Evolutionary conservation across 1,140 invertebrate genomes (phyloP).

Genomic region (Dinothrombium tinctorium): DNA sequence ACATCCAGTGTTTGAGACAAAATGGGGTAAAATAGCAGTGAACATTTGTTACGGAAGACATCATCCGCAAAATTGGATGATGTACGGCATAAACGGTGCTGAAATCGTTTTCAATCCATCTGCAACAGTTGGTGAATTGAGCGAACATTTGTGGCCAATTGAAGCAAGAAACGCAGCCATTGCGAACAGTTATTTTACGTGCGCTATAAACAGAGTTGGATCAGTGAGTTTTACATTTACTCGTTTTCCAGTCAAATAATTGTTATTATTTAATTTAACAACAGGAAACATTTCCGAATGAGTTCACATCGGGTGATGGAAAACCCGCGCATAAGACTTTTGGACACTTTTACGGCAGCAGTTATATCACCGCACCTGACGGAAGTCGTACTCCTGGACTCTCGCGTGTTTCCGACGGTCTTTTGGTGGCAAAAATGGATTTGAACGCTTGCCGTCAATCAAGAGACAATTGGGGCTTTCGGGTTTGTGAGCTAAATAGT

Average conservation of each 20-base stretch:
- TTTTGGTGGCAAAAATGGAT: slow-evolving; percentile 76
- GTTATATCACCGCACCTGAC: slow-evolving; percentile 80
- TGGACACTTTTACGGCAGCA: slow-evolving; percentile 92
- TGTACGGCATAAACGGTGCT: slow-evolving; percentile 73
- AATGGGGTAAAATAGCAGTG: slow-evolving; percentile 54
- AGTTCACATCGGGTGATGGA: slow-evolving; percentile 85
- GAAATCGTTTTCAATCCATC: slow-evolving; percentile 54
- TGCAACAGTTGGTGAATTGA: slow-evolving; percentile 58
- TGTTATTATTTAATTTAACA: background rate
- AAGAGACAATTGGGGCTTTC: slow-evolving; percentile 82
- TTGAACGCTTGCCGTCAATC: slow-evolving; percentile 83
- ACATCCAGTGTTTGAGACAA: slow-evolving; percentile 60
- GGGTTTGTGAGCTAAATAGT: slow-evolving; percentile 28
- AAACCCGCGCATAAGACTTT: slow-evolving; percentile 72
- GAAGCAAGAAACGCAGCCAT: slow-evolving; percentile 92
- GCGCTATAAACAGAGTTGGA: slow-evolving; percentile 87
- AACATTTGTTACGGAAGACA: slow-evolving; percentile 97
- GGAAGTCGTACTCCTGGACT: slow-evolving; percentile 69
- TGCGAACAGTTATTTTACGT: slow-evolving; percentile 80
- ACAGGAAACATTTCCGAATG: slow-evolving; percentile 58
- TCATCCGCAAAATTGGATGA: slow-evolving; percentile 92
- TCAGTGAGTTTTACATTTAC: slow-evolving; percentile 26
- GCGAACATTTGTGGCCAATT: slow-evolving; percentile 85
- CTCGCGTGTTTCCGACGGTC: slow-evolving; percentile 57
- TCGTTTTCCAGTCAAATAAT: slow-evolving; percentile 2